These are phyloP conservation scores for Campoplex nolae DNA, from an alignment of 2,888 invertebrate genomes.

Conservation along the genomic window DNA sequence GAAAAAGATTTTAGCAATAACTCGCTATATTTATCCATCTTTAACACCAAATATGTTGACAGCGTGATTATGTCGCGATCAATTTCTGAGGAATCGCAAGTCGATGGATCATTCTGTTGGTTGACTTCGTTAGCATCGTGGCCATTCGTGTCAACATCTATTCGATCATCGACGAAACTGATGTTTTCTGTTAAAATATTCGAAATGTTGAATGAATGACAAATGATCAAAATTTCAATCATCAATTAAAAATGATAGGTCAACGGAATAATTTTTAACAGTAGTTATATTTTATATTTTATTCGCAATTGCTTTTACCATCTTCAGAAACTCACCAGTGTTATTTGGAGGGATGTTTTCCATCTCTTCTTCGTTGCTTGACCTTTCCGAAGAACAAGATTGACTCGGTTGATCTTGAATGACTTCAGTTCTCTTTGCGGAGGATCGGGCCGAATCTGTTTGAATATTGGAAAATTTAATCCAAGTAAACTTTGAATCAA, in stretches of 20 bases:
- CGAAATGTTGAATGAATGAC: too few species aligned
- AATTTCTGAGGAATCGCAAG: not conserved
- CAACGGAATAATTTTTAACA: too few species aligned
- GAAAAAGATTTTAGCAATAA: not conserved
- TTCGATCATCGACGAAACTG: not conserved
- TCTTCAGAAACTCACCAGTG: not conserved
- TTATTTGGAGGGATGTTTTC: not conserved
- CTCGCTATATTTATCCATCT: conserved; percentile 12
- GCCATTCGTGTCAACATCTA: not conserved
- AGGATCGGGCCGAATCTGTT: not conserved
- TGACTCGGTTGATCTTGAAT: not conserved
- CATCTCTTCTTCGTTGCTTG: not conserved
- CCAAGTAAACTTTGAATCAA: not conserved
- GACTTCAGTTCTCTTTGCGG: not conserved
- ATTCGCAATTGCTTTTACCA: not conserved
- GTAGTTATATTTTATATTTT: not conserved
- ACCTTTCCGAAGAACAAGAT: not conserved
- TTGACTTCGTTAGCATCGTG: not conserved
- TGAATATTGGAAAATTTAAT: not conserved
- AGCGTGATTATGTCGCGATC: not conserved
- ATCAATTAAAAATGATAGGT: too few species aligned
- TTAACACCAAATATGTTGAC: not conserved
- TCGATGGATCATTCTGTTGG: not conserved
- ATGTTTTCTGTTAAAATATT: not conserved
- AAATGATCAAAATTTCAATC: too few species aligned